Percentiles rank a stretch among this genome's conserved stretches.
Evolutionary conservation across 1,140 invertebrate species (phyloP).

Genomic region (Elymnias hypermnestra): DNA sequence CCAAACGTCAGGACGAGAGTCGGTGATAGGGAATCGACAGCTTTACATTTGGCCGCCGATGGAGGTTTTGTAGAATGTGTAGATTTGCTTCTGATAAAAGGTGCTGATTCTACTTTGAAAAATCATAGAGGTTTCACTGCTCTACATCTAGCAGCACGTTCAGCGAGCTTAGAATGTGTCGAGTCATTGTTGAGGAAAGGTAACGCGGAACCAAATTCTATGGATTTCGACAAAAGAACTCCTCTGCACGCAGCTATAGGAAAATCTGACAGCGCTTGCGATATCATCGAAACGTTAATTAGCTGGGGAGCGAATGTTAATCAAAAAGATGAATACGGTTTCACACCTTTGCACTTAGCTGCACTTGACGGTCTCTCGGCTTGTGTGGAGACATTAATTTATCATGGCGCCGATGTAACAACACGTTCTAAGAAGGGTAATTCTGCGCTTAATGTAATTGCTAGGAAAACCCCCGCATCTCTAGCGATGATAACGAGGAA

Average conservation of each 20-base stretch:
- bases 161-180: conserved; percentile 86
- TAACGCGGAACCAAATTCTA: conserved; percentile 83
- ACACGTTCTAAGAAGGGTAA: conserved; percentile 90
- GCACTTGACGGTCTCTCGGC: conserved; percentile 89
- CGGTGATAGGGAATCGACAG: conserved; percentile 82
- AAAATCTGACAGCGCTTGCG: conserved; percentile 84
- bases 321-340: conserved; percentile 90
- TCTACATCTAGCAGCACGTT: conserved; percentile 85
- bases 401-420: conserved; percentile 89
- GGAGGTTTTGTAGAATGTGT: conserved; percentile 86
- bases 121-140: conserved; percentile 87
- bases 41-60: conserved; percentile 88
- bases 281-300: conserved; percentile 85
- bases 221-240: conserved; percentile 86
- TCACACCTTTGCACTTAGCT: conserved; percentile 91
- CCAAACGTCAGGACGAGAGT: conserved; percentile 79
- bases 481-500: conserved; percentile 86
- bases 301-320: conserved; percentile 89
- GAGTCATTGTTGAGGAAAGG: conserved; percentile 83
- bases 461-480: conserved; percentile 88
- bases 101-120: conserved; percentile 82
- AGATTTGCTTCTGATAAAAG: conserved; percentile 82
- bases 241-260: conserved; percentile 87
- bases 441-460: conserved; percentile 87
- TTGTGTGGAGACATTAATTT: conserved; percentile 88